Evolutionary conservation across 2,113 vertebrate genomes (phyloP), one percentile per base, ranked within the genome.

Genomic region (Glaucidium brasilianum): DNA sequence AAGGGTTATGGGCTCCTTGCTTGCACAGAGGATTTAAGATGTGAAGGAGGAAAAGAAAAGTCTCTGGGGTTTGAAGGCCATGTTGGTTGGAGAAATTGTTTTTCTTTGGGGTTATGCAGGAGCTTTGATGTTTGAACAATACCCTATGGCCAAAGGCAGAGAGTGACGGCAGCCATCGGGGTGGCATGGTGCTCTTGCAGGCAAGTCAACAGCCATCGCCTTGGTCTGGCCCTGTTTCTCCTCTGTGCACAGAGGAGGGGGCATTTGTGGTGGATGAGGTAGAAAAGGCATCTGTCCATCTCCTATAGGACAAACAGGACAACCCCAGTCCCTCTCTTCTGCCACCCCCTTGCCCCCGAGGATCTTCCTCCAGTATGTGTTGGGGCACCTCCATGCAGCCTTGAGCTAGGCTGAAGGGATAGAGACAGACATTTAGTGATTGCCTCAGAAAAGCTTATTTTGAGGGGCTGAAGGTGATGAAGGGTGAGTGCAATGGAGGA

Each of bases 141-240:
- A 14, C 5, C 17, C 10, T 35, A 2, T 15, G 32, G 13, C 67
- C 67, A 67, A 67, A 91, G 22, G 26, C 37, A 59, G 64, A 56
- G 77, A 60, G 66, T 4, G 55, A 47, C 7, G 45, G 49, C 35
- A 90, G 62, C 34, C 71, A 23, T 13, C 23, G 22, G 17, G 32
- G 32, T 75, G 90, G 59, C 45, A 37, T 5, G 15, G 26, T 45
- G 47, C n/a, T n/a, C 32, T 49, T 7, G 11, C 45, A 62, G n/a
- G 50, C 11, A 88, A 66, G 50, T 45, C 80, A 88, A 8, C 22
- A 81, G 37, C 19, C 30, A 43, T 10, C 1, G 9, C 17, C 2
- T 0, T 0, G 0, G 23, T 37, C 35, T 56, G 52, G 20, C 18
- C 16, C 32, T n/a, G 15, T 55, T 74, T 85, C 60, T 64, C 8